Evolutionary conservation across 2,797 vertebrate species (phyloP), one percentile per base, ranked within the genome.

Genomic region (Botia almorhae): DNA sequence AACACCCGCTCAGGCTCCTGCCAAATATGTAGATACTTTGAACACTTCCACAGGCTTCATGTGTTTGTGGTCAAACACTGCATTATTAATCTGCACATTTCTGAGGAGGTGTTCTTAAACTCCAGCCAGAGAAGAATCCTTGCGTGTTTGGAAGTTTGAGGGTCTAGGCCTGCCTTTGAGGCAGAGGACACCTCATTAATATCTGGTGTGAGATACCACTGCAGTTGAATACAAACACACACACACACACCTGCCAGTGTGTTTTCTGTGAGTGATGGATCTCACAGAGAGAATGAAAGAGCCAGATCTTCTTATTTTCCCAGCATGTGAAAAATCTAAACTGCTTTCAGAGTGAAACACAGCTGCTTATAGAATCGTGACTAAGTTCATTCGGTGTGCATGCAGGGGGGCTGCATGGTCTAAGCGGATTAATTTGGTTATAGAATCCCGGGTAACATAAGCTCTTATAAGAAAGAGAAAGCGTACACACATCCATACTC

Each of bases 61-160:
- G 67, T 78, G 82, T 78, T 82, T 78, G 65, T 78, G 74, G 77
- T 69, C 82, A 83, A 58, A 55, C 33, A 5, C 64, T 82, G 51
- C 51, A 75, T 89, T 89, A 92, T 91, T 92, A 86, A 90, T 89
- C 81, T 82, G 86, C 89, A 39, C 33, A 60, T 88, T 88, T 90
- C 88, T 89, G 86, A 87, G 87, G 87, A 84, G 13, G 33, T 33
- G 33, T 33, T 33, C 33, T 33, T 5, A 5, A 5, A 72, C 56
- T 10, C 26, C 33, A 46, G 55, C 12, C 0, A 61, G 17, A 55
- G 43, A 70, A 53, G 33, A 33, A 33, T 33, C 33, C 33, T 33
- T 33, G 33, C 33, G 33, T 33, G 3, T 33, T 33, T 33, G 33
- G 4, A 33, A 33, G 33, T 33, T 33, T 39, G 74, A 72, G 55